Base-by-base conservation (phyloP, 1,140 invertebrate genomes). In the Apis mellifera region DNA sequence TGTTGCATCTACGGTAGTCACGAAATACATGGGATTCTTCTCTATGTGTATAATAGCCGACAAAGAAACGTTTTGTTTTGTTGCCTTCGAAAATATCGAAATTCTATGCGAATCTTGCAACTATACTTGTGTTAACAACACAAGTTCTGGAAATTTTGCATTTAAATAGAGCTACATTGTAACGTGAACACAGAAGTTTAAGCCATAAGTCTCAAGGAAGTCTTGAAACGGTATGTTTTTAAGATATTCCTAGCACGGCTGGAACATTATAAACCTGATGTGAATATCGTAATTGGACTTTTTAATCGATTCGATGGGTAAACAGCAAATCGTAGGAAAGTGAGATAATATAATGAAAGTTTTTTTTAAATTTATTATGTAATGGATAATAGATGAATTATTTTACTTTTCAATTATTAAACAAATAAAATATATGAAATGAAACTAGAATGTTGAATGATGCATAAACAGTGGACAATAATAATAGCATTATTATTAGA, bases 241-340 rank as follows among this genome's bases (percentile, higher is more conserved):
- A 21, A 15, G 72, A 59, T 76, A 84, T 84, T 84, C 82, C 50
- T 21, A 66, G 48, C 78, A 84, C 82, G 82, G 79, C 11, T 66
- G 70, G 70, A 2, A 12, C 52, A 13, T 52, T 13, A 52, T 52
- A 52, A 12, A 52, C 13, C 52, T 13, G 52, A 52, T 13, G 52
- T 13, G 52, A 11, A 52, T 52, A 52, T 52, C 13, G 11, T 13
- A 12, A 2, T 9, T 52, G 11, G 3, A 52, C 11, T 52, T 13
- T 52, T 12, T 52, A 12, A 26, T 26, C 26, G 26, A 26, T 1
- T 52, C 52, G 52, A 52, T 13, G 11, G 0, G 12, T 13, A 32
- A 32, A 32, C 32, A 32, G 32, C 2, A 32, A 32, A 32, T 32
- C 2, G 32, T 32, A 32, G 32, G 32, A 32, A 32, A 32, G 2